A percentile compares a stretch with the other conserved stretches of the same genome.
Conservation (phyloP, 37 sponge, comb jelly and placozoan genomes). For the Dysidea cf. avara region DNA sequence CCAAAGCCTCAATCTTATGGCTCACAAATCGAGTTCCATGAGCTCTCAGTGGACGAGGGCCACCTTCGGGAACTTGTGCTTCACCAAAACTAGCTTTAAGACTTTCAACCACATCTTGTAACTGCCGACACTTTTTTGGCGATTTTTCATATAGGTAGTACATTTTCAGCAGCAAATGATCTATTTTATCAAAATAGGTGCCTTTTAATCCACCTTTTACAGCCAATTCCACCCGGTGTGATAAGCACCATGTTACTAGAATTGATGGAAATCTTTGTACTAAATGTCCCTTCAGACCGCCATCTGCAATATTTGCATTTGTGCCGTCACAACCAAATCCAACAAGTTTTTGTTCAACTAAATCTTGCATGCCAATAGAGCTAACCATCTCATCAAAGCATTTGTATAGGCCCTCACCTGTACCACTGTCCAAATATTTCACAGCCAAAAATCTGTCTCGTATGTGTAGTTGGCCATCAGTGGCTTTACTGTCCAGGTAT, state of each 20-base stretch:
- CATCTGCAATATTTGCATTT: conserved; percentile 34
- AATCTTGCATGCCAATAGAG: conserved; percentile 19
- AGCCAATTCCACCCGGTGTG: conserved; percentile 42
- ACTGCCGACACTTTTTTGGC: conserved; percentile 39
- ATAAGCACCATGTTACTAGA: conserved; percentile 47
- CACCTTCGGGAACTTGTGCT: conserved; percentile 10
- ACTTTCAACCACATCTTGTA: conserved; percentile 14
- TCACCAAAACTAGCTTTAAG: conserved; percentile 16
- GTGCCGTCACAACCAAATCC: conserved; percentile 51
- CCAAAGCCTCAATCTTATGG: conserved; percentile 55
- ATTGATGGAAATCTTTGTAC: conserved; percentile 35
- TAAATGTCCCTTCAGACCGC: conserved; percentile 32
- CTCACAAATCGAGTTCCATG: conserved; percentile 48
- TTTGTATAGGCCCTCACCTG: too few species aligned
- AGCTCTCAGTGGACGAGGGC: conserved; percentile 32
- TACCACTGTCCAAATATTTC: background rate
- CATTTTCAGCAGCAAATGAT: conserved; percentile 26
- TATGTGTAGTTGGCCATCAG: conserved; percentile 20
- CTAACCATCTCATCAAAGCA: conserved; percentile 1
- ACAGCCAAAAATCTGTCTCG: conserved; percentile 33
- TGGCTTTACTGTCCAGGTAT: conserved; percentile 11
- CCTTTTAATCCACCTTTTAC: conserved; percentile 42
- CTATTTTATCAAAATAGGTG: conserved; percentile 26
- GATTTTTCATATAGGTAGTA: conserved; percentile 47
- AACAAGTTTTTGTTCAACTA: conserved; percentile 23